Base-by-base conservation (phyloP, 1,140 invertebrate species). In the Babylonia areolata region DNA sequence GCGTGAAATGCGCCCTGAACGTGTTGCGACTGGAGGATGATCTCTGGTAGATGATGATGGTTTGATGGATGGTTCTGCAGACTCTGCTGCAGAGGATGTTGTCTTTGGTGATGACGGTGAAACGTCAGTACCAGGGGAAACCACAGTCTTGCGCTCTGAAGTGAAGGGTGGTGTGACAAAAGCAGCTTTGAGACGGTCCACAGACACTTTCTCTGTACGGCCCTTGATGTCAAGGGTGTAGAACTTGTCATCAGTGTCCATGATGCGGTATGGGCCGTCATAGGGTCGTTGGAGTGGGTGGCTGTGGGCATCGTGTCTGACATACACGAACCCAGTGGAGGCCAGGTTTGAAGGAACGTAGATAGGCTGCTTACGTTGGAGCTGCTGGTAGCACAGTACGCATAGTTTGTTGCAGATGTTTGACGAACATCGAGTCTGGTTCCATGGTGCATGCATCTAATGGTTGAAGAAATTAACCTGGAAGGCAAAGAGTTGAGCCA, bases 251-350 rank as follows among this genome's bases (percentile, higher is more conserved):
- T 12, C 31, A 3, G 28, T 15, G 23, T 84, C 39, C 3, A 84
- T 37, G 75, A 87, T 51, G 31, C 31, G 81, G 64, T 87, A 87
- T 35, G 86, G 86, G 3, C 86, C 86, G 39, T 84, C 81, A 64
- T 87, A 87, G 12, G 86, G 81, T 51, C 46, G n/a, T n/a, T n/a
- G n/a, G n/a, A n/a, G n/a, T n/a, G n/a, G n/a, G n/a, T n/a, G n/a
- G n/a, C n/a, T n/a, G n/a, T n/a, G n/a, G n/a, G n/a, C n/a, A n/a
- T n/a, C n/a, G n/a, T n/a, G n/a, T n/a, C n/a, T n/a, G n/a, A n/a
- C n/a, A n/a, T n/a, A n/a, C n/a, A n/a, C n/a, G n/a, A n/a, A n/a
- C n/a, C n/a, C n/a, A n/a, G n/a, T 64, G 58, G 58, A 64, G 58
- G 58, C 58, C 58, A 64, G 58, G 58, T 64, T 64, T 0, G 58